phyloP scores from a whole-genome alignment of 2,797 vertebrate species.

The Parotocinclus haroldoi region DNA sequence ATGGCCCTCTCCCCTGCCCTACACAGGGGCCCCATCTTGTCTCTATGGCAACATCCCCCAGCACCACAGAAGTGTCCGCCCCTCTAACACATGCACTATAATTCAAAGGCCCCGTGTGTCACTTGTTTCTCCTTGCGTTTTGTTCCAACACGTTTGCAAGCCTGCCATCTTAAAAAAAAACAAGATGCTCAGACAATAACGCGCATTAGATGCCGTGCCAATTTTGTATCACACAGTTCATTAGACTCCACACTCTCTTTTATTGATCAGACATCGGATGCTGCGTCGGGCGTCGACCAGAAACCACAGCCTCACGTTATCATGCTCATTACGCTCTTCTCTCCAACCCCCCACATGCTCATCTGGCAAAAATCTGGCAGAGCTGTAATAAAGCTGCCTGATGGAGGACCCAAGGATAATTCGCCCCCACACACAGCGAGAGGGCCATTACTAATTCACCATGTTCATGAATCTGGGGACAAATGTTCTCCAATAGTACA shows the following conservation, averaged over 20 bases:
- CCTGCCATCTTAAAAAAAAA: conserved; percentile 1
- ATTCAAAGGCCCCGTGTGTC: conserved; percentile 13
- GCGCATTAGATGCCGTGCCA: background rate
- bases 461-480: no score
- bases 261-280: background rate
- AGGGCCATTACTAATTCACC: no score
- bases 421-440: no score
- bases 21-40: conserved; percentile 37
- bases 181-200: conserved; percentile 5
- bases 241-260: background rate
- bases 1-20: conserved; percentile 17
- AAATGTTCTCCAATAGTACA: no score
- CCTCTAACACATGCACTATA: conserved; percentile 19
- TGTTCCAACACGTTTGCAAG: conserved; percentile 5
- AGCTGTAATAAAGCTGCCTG: no score
- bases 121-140: conserved; percentile 5
- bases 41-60: conserved; percentile 43
- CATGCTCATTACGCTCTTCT: no score
- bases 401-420: no score
- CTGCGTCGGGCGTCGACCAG: background rate
- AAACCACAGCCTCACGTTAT: conserved; percentile 1
- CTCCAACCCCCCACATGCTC: no score
- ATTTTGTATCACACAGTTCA: background rate
- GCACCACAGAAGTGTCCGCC: conserved; percentile 16
- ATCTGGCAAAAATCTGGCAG: no score